phyloP scores from a whole-genome alignment of 30 jellyfish, hydroid and myxozoan genomes.

The Morbakka virulenta region DNA sequence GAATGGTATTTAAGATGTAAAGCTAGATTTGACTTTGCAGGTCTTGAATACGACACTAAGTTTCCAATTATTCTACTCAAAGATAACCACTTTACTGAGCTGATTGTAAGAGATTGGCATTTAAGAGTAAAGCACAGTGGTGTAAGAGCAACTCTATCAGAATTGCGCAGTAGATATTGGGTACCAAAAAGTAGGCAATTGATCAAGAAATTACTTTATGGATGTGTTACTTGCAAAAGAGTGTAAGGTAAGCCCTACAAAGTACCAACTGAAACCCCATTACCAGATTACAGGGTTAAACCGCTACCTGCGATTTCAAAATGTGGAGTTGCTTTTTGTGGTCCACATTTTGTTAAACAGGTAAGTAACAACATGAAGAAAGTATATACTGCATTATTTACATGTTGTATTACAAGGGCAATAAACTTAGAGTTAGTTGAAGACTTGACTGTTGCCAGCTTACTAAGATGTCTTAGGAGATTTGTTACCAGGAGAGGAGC shows the following conservation, averaged over 20 bases:
- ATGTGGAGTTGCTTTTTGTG: neutral
- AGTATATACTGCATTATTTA: too few species aligned
- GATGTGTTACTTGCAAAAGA: too few species aligned
- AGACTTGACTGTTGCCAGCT: too few species aligned
- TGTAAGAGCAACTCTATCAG: constrained; percentile 23
- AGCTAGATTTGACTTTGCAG: constrained; percentile 11
- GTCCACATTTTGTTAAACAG: neutral
- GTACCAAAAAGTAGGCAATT: too few species aligned
- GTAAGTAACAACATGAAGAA: neutral
- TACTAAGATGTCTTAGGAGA: too few species aligned
- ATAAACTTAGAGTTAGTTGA: too few species aligned
- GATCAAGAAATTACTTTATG: too few species aligned
- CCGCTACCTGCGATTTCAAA: neutral
- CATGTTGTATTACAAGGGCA: too few species aligned
- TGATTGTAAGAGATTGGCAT: neutral
- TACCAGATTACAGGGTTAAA: too few species aligned
- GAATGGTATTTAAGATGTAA: neutral
- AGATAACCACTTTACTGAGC: constrained; percentile 6
- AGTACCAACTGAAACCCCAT: constrained; percentile 4
- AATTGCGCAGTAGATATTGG: too few species aligned
- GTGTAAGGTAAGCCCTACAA: constrained; percentile 13
- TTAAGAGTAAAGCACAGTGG: neutral
- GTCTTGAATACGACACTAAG: neutral
- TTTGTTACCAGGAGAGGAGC: too few species aligned
- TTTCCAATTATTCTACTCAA: constrained; percentile 20